Evolutionary conservation across 2,113 vertebrate genomes (phyloP), one percentile per base, ranked within the genome.

Genomic region (Gracilinanus agilis): DNA sequence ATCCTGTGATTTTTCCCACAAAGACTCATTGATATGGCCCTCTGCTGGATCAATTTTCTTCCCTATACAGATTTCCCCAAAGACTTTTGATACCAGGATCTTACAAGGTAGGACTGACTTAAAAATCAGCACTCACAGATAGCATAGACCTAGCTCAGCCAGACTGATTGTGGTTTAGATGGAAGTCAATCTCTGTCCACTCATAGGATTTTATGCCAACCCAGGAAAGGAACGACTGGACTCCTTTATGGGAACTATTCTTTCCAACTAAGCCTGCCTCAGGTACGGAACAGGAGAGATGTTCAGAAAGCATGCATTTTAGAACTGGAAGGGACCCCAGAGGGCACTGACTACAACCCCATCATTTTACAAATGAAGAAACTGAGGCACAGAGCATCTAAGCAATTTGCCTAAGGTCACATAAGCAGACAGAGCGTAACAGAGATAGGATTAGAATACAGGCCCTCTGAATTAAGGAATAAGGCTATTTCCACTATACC

Each of bases 71-170:
- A 54, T 24, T 56, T 55, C 91, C 75, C 53, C 12, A 67, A 61
- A 90, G 29, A 89, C n/a, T 89, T 95, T 89, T 89, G 55, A 54
- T 95, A 93, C 16, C 16, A 49, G 40, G 61, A n/a, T 83, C 67
- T 83, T 40, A 49, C 29, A 94, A 92, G 67, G 54, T 53, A 4
- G n/a, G 49, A 75, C 24, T n/a, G 55, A 90, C 40, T 27, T 49
- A 40, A 40, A 40, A 34, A 27, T n/a, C 9, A 53, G 89, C 2
- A 27, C 0, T 16, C 0, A 88, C 13, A 9, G 0, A 23, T 24
- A 44, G 8, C 7, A 5, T 0, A 53, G 23, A 0, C 53, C 9
- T 58, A 49, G 25, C 16, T 92, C 10, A 44, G 6, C 34, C 27
- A 3, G 0, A 34, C 12, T 12, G 27, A 91, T 24, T 23, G 7